Conservation (phyloP, 1,140 invertebrate genomes). For the Drosophila bipectinata region DNA sequence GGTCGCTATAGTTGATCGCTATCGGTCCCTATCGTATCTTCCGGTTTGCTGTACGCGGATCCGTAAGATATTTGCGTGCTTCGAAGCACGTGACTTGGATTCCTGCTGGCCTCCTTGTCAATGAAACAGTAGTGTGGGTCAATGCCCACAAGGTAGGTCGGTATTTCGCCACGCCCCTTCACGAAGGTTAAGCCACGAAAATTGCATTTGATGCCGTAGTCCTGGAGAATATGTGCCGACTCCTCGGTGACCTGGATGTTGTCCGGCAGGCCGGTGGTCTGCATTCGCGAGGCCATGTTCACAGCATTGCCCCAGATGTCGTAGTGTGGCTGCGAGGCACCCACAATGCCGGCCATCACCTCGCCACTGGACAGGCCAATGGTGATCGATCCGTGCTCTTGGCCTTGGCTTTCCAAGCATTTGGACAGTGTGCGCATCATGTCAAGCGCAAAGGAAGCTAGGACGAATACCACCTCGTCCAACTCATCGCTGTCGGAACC, state of each 20-base stretch:
- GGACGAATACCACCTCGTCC: conserved; percentile 55
- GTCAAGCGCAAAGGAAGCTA: conserved; percentile 58
- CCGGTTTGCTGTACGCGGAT: not conserved
- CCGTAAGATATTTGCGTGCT: not conserved
- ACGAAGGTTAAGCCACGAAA: conserved; percentile 19
- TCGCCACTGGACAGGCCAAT: conserved; percentile 91
- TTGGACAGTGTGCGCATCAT: conserved; percentile 46
- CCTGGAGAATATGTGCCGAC: conserved; percentile 88
- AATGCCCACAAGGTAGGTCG: conserved; percentile 26
- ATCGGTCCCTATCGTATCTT: not conserved
- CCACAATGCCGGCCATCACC: conserved; percentile 95
- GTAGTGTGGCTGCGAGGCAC: conserved; percentile 92
- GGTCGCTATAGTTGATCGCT: too few relatives aligned
- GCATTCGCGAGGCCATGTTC: conserved; percentile 97
- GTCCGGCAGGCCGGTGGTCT: conserved; percentile 90
- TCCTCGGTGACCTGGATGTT: conserved; percentile 92
- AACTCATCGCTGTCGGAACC: not conserved
- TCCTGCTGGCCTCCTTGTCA: not conserved
- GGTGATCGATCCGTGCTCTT: conserved; percentile 14
- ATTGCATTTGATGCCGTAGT: conserved; percentile 22
- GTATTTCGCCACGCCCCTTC: conserved; percentile 21
- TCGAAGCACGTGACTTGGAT: not conserved
- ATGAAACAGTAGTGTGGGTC: not conserved
- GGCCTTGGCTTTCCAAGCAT: conserved; percentile 6
- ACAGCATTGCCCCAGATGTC: conserved; percentile 97